These are phyloP conservation scores for Lordiphosa mommai DNA, from an alignment of 1,140 invertebrate genomes.

Conservation along the genomic window DNA sequence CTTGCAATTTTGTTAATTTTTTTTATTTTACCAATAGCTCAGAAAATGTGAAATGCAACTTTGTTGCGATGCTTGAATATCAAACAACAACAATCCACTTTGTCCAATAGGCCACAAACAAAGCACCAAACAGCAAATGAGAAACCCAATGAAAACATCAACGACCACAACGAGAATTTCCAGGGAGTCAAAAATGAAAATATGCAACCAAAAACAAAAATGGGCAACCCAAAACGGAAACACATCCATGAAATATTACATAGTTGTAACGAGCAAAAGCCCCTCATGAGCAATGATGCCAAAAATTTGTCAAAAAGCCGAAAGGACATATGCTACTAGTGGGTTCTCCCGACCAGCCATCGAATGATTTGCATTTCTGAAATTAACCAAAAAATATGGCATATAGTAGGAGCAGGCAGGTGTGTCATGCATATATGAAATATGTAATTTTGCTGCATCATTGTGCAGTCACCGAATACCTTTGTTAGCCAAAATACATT, in stretches of 20 bases:
- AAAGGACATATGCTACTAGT: constrained; percentile 13
- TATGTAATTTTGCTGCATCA: constrained; percentile 58
- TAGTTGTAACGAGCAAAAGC: constrained; percentile 46
- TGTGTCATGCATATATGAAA: constrained; percentile 25
- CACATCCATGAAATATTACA: constrained; percentile 51
- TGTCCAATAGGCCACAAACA: constrained; percentile 17
- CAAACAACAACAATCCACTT: constrained; percentile 11
- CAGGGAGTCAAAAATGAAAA: constrained; percentile 3
- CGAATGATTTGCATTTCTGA: constrained; percentile 74
- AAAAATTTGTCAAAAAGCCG: constrained; percentile 60
- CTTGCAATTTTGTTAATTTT: no score
- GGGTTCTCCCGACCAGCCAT: constrained; percentile 21
- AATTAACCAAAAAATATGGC: constrained; percentile 77
- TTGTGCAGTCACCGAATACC: constrained; percentile 27
- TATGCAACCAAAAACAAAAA: constrained; percentile 19
- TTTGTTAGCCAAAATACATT: constrained; percentile 25
- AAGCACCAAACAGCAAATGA: constrained; percentile 5
- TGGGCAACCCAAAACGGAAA: constrained; percentile 18
- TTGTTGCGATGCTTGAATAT: constrained; percentile 1
- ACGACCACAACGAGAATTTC: constrained; percentile 1
- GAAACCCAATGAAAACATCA: constrained; percentile 20
- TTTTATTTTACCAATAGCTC: no score
- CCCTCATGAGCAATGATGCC: constrained; percentile 40
- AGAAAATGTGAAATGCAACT: constrained; percentile 8
- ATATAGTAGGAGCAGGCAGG: constrained; percentile 31